These are phyloP conservation scores for Festucalex cinctus DNA, from an alignment of 2,113 vertebrate genomes.

Conservation along the genomic window DNA sequence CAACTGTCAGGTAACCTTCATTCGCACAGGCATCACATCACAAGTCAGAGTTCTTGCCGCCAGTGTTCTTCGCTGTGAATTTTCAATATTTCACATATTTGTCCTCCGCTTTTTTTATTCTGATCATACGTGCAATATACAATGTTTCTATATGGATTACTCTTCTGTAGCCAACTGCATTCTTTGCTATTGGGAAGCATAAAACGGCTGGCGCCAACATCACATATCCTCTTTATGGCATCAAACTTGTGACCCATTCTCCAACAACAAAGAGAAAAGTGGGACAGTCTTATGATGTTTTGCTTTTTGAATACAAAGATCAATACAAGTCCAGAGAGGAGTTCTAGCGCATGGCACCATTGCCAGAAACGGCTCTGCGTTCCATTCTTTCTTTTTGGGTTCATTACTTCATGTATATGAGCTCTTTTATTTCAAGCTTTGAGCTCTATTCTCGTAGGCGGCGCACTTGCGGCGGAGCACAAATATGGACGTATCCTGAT, in stretches of 20 bases:
- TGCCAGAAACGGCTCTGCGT: background rate
- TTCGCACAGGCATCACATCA: background rate
- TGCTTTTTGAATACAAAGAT: background rate
- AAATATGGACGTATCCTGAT: too few relatives aligned
- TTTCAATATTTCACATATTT: constrained; percentile 4
- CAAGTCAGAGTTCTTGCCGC: background rate
- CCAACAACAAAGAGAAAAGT: background rate
- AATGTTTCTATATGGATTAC: background rate
- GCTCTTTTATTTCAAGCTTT: background rate
- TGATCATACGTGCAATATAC: background rate
- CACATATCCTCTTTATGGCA: background rate
- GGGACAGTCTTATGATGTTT: background rate
- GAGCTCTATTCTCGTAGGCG: too few relatives aligned
- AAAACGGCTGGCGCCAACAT: background rate
- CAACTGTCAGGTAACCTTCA: constrained; percentile 1
- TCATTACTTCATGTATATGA: background rate
- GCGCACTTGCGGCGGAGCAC: too few relatives aligned
- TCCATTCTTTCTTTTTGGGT: background rate
- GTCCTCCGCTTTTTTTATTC: background rate
- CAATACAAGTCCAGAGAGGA: background rate
- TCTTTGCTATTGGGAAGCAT: background rate
- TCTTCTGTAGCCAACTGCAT: background rate
- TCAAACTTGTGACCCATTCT: background rate
- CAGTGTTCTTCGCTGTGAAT: constrained; percentile 3
- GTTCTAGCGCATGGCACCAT: background rate